Evolutionary conservation across 2,888 invertebrate genomes (phyloP).

Genomic region (Heterodera filipjevi): DNA sequence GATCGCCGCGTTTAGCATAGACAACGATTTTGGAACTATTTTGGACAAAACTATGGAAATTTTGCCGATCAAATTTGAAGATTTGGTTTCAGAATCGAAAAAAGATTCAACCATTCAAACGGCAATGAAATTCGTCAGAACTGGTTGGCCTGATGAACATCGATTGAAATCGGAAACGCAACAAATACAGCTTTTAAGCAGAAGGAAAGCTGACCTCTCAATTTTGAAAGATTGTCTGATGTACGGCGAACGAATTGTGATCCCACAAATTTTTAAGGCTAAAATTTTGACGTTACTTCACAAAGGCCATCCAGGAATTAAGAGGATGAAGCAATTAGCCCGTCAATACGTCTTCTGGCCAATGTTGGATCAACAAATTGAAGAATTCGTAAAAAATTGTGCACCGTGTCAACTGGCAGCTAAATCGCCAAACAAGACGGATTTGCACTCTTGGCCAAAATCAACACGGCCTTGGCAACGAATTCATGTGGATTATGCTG

Average conservation of each 20-base stretch:
- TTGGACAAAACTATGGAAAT: neutral
- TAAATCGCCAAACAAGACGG: conserved; percentile 45
- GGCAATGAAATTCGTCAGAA: neutral
- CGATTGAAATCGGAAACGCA: neutral
- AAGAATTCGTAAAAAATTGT: conserved; percentile 45
- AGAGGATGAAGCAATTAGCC: conserved; percentile 57
- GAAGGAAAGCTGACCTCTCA: neutral
- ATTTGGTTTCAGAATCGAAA: neutral
- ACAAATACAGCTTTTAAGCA: neutral
- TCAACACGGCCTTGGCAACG: conserved; percentile 64
- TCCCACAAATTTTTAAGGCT: conserved; percentile 45
- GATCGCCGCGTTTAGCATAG: neutral
- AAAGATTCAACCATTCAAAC: neutral
- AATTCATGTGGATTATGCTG: conserved; percentile 67
- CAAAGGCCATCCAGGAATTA: conserved; percentile 56
- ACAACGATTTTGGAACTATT: neutral
- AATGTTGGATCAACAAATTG: conserved; percentile 46
- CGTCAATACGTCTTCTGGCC: conserved; percentile 60
- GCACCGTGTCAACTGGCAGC: conserved; percentile 40
- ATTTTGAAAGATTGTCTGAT: conserved; percentile 10
- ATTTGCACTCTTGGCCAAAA: conserved; percentile 55
- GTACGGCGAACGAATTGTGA: conserved; percentile 48
- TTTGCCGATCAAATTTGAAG: neutral
- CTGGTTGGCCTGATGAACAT: neutral
- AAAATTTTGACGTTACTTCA: conserved; percentile 42